A percentile compares a stretch with the other conserved stretches of the same genome.
These are phyloP conservation scores for Edolisoma coerulescens DNA, from an alignment of 2,113 vertebrate genomes.

Conservation along the genomic window DNA sequence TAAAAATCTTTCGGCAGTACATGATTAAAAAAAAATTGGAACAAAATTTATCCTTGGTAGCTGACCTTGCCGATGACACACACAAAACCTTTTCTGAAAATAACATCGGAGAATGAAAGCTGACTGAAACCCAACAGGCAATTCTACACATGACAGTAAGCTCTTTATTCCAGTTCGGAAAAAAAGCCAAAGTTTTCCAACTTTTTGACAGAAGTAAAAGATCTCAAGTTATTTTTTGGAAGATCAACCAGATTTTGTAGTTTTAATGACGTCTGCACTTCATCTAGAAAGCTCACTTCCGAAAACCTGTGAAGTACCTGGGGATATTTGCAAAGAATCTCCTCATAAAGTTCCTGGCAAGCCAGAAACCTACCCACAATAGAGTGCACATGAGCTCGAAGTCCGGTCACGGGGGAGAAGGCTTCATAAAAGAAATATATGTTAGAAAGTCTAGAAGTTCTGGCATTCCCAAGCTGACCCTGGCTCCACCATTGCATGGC, in stretches of 20 bases:
- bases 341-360: not conserved
- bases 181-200: not conserved
- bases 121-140: not conserved
- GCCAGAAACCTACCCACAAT: not conserved
- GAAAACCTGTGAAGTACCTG: not conserved
- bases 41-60: not conserved
- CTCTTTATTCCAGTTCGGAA: not conserved
- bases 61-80: not conserved
- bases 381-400: not conserved
- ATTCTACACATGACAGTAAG: not conserved
- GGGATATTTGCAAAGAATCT: not conserved
- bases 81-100: not conserved
- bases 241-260: not conserved
- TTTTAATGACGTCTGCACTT: not conserved
- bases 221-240: not conserved
- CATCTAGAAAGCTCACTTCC: not conserved
- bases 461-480: not conserved
- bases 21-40: not conserved
- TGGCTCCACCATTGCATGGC: not conserved
- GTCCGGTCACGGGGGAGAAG: not conserved
- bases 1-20: not conserved
- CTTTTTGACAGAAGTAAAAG: not conserved
- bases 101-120: not conserved
- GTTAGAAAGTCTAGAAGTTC: not conserved
- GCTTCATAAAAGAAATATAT: not conserved